Evolutionary conservation across 92 coral and sea anemone genomes (phyloP), one percentile per base, ranked within the genome.

Genomic region (Palythoa caribaeorum): DNA sequence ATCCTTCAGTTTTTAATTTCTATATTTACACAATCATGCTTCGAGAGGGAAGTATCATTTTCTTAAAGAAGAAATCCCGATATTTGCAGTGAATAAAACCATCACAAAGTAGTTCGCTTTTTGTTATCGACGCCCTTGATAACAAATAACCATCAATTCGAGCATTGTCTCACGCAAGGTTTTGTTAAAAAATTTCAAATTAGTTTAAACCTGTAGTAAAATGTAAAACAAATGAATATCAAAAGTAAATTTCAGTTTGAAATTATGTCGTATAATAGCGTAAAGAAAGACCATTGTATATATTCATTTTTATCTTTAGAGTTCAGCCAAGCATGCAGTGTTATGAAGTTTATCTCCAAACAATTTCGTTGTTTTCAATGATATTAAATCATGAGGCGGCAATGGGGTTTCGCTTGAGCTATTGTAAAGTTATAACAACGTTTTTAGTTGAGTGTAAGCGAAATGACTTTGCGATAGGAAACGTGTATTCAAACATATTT

Each of bases 361-460:
- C 86, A 81, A 81, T 40, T 9, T 48, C 63, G 71, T 65, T 40
- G 59, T 81, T 81, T 81, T 66, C 63, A 19, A 60, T 66, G n/a
- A 66, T 39, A 65, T 81, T 81, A 81, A 81, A 66, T 65, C 86
- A 68, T 81, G 44, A 81, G 40, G 86, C 75, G 52, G 76, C 48
- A 47, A 81, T 68, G 38, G 13, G 71, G 66, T 52, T 44, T 48
- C 76, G 76, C 86, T 81, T 65, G 86, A 81, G 62, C 74, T 66
- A 36, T 15, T 71, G 48, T 8, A 35, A 2, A 60, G 16, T 38
- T n/a, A 66, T 19, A 68, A 68, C 76, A 81, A 68, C 39, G 21
- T 81, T 62, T 81, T 37, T 6, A 57, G 37, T 39, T 60, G 47
- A 80, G 36, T 65, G 37, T 66, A 40, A 81, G 60, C 21, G 76